Evolutionary conservation across 23 tunicate genomes (phyloP).

Genomic region (Botrylloides violaceus): DNA sequence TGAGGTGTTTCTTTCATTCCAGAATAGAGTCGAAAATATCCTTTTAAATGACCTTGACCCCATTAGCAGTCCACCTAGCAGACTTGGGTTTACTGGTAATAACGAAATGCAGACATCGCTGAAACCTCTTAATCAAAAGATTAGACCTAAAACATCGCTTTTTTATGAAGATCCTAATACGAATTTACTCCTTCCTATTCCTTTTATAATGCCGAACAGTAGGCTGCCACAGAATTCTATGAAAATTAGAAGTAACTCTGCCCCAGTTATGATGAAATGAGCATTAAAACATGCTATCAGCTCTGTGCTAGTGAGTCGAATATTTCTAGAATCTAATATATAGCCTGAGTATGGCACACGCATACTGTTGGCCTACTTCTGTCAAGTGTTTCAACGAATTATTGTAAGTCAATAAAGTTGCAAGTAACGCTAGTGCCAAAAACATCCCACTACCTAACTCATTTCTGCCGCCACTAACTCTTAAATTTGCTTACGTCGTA

Average conservation of each 20-base stretch:
- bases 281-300: too few species aligned
- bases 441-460: too few species aligned
- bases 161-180: constrained; percentile 18
- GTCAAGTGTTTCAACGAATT: too few species aligned
- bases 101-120: neutral
- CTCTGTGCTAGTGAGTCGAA: too few species aligned
- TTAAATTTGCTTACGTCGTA: too few species aligned
- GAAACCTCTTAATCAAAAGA: neutral
- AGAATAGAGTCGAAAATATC: constrained; percentile 17
- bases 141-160: neutral
- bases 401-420: too few species aligned
- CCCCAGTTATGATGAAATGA: too few species aligned
- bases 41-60: constrained; percentile 4
- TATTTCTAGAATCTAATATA: too few species aligned
- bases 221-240: neutral
- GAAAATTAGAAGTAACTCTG: neutral
- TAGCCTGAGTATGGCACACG: too few species aligned
- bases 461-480: too few species aligned
- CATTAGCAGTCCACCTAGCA: constrained; percentile 9
- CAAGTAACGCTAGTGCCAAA: too few species aligned
- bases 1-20: constrained; percentile 11
- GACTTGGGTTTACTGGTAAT: constrained; percentile 5
- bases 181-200: constrained; percentile 18
- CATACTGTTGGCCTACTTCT: too few species aligned
- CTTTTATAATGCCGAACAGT: constrained; percentile 3